These are phyloP conservation scores for Proteles cristata DNA, from an alignment of 2,113 vertebrate species.

Conservation along the genomic window DNA sequence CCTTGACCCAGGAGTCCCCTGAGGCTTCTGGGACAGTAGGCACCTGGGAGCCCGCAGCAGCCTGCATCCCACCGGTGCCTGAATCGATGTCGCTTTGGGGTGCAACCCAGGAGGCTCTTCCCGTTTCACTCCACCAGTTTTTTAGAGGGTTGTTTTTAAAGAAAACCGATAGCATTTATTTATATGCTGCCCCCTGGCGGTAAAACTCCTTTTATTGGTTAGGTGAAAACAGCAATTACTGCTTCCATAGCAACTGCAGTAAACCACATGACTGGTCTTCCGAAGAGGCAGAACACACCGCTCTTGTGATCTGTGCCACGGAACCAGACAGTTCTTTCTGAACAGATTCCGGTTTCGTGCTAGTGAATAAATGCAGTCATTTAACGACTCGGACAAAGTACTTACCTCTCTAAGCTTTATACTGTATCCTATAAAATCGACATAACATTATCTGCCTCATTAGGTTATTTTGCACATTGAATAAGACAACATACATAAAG, in stretches of 20 bases:
- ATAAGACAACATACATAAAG: not conserved
- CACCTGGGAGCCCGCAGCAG: not conserved
- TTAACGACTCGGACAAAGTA: not conserved
- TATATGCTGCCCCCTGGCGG: slow-evolving; percentile 68
- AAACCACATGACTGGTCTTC: not conserved
- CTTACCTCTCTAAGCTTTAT: not conserved
- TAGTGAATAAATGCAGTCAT: not conserved
- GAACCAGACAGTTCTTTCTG: not conserved
- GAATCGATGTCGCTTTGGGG: not conserved
- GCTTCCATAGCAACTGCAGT: not conserved
- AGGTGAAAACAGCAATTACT: not conserved
- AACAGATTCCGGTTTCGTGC: not conserved
- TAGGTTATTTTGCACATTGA: not conserved
- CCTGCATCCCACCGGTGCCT: not conserved
- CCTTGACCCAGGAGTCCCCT: not conserved
- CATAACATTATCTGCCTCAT: not conserved
- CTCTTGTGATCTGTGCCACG: not conserved
- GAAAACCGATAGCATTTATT: not conserved
- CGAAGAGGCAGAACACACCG: not conserved
- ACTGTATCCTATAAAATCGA: not conserved
- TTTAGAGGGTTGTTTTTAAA: not conserved
- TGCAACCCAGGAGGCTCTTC: no score
- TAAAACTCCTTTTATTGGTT: not conserved
- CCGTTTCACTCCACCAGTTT: not conserved
- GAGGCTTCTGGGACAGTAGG: not conserved